These are phyloP conservation scores for Acrocephalus scirpaceus DNA, from an alignment of 2,797 vertebrate species.

Conservation along the genomic window DNA sequence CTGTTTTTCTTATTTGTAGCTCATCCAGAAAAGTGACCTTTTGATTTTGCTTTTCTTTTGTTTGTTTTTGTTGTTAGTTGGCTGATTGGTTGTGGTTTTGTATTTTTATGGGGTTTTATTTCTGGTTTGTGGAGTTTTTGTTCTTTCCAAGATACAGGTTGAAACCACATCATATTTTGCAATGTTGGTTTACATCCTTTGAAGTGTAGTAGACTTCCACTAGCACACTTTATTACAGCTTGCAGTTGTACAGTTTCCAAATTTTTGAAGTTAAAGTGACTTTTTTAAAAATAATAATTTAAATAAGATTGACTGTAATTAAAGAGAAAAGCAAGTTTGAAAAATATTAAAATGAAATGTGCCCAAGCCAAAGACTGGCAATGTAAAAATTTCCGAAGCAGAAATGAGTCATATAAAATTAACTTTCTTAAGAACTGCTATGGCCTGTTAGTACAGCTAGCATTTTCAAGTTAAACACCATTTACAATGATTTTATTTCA, in stretches of 20 bases:
- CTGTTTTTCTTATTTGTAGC: neutral
- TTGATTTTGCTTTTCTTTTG: neutral
- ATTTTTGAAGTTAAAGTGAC: neutral
- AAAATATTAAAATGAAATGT: neutral
- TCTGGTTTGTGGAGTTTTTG: neutral
- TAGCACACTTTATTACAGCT: neutral
- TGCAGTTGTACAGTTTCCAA: neutral
- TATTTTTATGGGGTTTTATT: accelerated
- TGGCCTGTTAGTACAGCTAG: constrained; percentile 37
- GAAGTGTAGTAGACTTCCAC: neutral
- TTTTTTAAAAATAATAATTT: neutral
- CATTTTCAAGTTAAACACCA: constrained; percentile 42
- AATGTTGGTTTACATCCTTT: neutral
- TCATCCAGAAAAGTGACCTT: neutral
- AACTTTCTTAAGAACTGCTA: constrained; percentile 19
- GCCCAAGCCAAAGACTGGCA: neutral
- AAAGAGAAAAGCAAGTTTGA: neutral
- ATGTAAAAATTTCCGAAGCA: neutral
- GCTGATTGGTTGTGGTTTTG: neutral
- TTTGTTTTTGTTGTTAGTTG: neutral
- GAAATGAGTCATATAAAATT: constrained; percentile 38
- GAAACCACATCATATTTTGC: neutral
- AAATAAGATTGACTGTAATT: neutral
- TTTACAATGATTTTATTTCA: constrained; percentile 2
- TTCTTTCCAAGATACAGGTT: neutral